Conservation (phyloP, 2,888 invertebrate genomes). For the Volucella zonaria region DNA sequence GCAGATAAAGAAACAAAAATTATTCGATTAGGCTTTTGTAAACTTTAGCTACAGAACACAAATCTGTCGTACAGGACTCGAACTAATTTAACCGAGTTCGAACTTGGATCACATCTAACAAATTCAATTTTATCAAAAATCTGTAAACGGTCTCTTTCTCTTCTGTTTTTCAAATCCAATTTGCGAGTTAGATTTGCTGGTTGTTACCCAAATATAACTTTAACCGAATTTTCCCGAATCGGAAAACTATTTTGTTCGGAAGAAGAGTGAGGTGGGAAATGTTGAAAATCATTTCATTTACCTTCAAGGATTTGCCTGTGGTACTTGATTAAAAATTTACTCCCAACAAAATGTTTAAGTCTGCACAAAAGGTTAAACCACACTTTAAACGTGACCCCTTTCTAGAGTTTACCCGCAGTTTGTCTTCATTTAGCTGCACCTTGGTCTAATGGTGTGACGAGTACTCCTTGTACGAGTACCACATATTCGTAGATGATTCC, state of each 20-base stretch:
- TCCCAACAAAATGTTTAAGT: conserved; percentile 38
- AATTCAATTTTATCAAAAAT: too few relatives aligned
- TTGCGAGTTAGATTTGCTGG: too few relatives aligned
- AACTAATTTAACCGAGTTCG: too few relatives aligned
- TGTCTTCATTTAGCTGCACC: conserved; percentile 51
- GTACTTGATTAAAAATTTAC: conserved; percentile 62
- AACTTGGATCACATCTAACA: too few relatives aligned
- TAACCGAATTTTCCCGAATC: neutral
- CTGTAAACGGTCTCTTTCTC: too few relatives aligned
- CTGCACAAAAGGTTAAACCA: conserved; percentile 66
- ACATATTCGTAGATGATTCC: neutral
- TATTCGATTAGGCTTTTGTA: too few relatives aligned
- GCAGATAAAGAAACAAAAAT: too few relatives aligned
- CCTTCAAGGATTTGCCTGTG: conserved; percentile 57
- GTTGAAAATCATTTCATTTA: conserved; percentile 64
- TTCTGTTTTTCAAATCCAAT: too few relatives aligned
- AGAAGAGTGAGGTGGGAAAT: conserved; percentile 6
- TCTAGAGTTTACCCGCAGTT: conserved; percentile 42
- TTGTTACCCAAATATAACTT: neutral
- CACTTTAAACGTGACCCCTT: conserved; percentile 73
- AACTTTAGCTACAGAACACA: too few relatives aligned
- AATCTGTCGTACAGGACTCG: too few relatives aligned
- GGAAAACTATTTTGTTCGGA: neutral
- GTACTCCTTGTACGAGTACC: too few relatives aligned
- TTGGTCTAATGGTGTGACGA: conserved; percentile 1